Base-by-base conservation (phyloP, 2,113 vertebrate species). In the Clinocottus analis region DNA sequence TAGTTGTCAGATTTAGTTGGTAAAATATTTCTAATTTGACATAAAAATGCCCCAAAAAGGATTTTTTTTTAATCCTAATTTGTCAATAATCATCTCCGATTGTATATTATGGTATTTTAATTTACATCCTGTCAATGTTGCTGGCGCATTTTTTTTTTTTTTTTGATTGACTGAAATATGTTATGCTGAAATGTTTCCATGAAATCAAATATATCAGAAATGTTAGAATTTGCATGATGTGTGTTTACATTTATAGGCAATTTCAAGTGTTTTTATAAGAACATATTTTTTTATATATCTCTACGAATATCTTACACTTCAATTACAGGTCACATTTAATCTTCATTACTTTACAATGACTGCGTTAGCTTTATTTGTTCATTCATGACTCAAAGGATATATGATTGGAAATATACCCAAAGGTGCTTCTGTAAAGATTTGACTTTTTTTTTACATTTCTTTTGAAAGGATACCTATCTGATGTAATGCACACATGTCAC, bases 401-500 rank as follows among this genome's bases (percentile, higher is more conserved):
- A 62, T 56, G 51, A 77, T 63, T 59, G n/a, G 51, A 41, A 78
- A 41, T 83, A 60, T 69, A 85, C 39, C 65, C 77, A 82, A 80
- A 71, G 82, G 75, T 92, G 84, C 87, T 83, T 85, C 61, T 90
- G 80, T 76, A 75, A 87, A 89, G 49, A 76, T 47, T 61, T 65
- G 68, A 16, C 67, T n/a, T 39, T 39, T 39, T 39, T 39, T 21
- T 55, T 73, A 55, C 55, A 17, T 76, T 72, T 72, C n/a, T 72
- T 75, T 71, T 45, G 59, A 53, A 78, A 75, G 27, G 23, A 83
- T 33, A 71, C 47, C 3, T 33, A 62, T 47, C 77, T 73, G 67
- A 82, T 89, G 79, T 83, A 79, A 85, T 86, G 84, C 90, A 87
- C 85, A 89, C 77, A 41, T 80, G 72, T 89, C 89, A 85, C 65